Conservation (phyloP, 2,888 invertebrate genomes). For the Drosophila diplacantha region DNA sequence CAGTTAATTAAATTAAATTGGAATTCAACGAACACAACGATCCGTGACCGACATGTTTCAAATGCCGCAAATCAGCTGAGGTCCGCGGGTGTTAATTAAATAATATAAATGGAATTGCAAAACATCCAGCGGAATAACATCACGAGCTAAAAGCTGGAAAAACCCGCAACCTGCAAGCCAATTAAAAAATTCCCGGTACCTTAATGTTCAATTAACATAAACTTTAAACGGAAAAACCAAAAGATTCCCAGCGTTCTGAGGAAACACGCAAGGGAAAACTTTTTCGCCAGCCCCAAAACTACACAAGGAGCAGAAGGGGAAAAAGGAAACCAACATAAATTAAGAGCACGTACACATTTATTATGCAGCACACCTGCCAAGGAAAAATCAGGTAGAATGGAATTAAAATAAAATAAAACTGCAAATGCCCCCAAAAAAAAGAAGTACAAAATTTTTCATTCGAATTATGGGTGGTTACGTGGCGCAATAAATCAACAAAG, state of each 20-base stretch:
- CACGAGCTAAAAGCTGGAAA: conserved; percentile 30
- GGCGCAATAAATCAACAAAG: conserved; percentile 29
- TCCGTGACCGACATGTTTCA: neutral
- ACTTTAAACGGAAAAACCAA: conserved; percentile 29
- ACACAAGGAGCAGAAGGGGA: neutral
- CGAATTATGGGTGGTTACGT: conserved; percentile 28
- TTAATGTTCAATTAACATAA: conserved; percentile 18
- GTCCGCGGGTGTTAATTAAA: conserved; percentile 49
- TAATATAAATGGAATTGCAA: conserved; percentile 18
- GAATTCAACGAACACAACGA: neutral
- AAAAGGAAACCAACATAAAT: conserved; percentile 16
- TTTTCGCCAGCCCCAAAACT: conserved; percentile 8
- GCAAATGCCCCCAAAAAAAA: neutral
- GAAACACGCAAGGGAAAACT: conserved; percentile 43
- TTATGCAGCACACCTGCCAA: conserved; percentile 36
- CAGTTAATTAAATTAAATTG: conserved; percentile 13
- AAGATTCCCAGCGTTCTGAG: conserved; percentile 34
- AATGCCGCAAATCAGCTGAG: conserved; percentile 23
- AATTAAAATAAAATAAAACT: conserved; percentile 12
- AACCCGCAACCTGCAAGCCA: conserved; percentile 23
- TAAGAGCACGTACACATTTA: conserved; percentile 39
- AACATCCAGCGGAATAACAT: conserved; percentile 9
- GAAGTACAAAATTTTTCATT: conserved; percentile 15
- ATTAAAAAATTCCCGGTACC: conserved; percentile 29
- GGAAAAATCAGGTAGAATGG: neutral